A percentile compares a stretch with the other conserved stretches of the same genome.
Evolutionary conservation across 35 echinoderm and acorn worm species (phyloP).

Genomic region (Diadema setosum): DNA sequence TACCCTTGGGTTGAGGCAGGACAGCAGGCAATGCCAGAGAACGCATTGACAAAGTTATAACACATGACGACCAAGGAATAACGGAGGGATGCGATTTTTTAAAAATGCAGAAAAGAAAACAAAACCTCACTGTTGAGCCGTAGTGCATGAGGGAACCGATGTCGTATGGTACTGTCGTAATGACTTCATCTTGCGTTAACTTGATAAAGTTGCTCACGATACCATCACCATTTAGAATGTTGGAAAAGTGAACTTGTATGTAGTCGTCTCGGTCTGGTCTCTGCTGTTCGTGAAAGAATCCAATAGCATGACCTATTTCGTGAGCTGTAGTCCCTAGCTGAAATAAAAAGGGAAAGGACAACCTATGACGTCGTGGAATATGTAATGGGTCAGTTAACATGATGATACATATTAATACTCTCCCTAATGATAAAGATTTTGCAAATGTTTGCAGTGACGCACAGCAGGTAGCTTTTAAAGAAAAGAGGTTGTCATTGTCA

Average conservation of each 20-base stretch:
- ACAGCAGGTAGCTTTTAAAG: too few species aligned
- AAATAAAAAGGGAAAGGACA: too few species aligned
- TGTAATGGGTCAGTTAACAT: too few species aligned
- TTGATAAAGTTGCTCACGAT: conserved; percentile 20
- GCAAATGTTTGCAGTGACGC: too few species aligned
- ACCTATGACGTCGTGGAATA: too few species aligned
- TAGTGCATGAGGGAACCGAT: conserved; percentile 77
- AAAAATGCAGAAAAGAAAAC: background rate
- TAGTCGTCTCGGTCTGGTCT: conserved; percentile 70
- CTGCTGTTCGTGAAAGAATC: conserved; percentile 66
- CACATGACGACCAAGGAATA: too few species aligned
- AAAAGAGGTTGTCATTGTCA: too few species aligned
- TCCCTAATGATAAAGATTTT: too few species aligned
- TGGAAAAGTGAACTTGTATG: conserved; percentile 25
- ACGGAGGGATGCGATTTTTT: background rate
- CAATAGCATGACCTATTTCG: conserved; percentile 75
- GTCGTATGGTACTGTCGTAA: conserved; percentile 60
- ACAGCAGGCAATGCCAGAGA: too few species aligned
- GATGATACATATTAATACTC: too few species aligned
- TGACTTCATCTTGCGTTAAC: background rate
- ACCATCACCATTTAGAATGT: conserved; percentile 28
- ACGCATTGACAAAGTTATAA: too few species aligned
- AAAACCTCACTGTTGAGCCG: conserved; percentile 32
- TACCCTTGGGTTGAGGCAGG: too few species aligned
- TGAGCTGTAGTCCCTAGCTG: conserved; percentile 43